Conservation (phyloP, 2,888 invertebrate species). For the Eilema sororculum region DNA sequence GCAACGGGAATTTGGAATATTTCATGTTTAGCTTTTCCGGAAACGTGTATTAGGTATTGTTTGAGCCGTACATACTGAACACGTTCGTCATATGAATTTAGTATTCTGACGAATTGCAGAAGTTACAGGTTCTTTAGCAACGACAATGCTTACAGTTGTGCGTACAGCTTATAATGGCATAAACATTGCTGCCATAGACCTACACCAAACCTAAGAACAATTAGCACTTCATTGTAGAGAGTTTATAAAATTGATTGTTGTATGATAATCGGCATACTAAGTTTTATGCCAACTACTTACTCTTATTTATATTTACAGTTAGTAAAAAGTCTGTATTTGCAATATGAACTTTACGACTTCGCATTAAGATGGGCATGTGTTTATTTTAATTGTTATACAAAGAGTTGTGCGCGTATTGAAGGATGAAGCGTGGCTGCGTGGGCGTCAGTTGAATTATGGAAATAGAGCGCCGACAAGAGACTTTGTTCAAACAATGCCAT, state of each 20-base stretch:
- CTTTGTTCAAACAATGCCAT: conserved; percentile 77
- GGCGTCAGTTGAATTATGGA: conserved; percentile 80
- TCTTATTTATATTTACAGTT: conserved; percentile 51
- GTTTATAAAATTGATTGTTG: conserved; percentile 29
- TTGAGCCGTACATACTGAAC: not conserved
- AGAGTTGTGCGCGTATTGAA: conserved; percentile 59
- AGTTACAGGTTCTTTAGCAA: not conserved
- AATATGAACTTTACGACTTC: conserved; percentile 64
- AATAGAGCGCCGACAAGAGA: conserved; percentile 72
- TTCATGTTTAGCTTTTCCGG: conserved; percentile 9
- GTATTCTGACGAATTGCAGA: not conserved
- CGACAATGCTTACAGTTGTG: not conserved
- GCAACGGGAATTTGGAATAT: conserved; percentile 13
- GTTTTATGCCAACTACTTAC: conserved; percentile 63
- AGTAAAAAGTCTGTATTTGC: conserved; percentile 46
- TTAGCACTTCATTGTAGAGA: conserved; percentile 15
- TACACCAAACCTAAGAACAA: conserved; percentile 26
- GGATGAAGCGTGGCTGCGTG: conserved; percentile 67
- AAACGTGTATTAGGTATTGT: conserved; percentile 11
- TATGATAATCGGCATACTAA: conserved; percentile 54
- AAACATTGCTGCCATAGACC: conserved; percentile 8
- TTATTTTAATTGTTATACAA: conserved; percentile 48
- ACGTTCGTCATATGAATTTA: not conserved
- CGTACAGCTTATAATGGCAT: not conserved
- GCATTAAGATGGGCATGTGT: conserved; percentile 54